Percentiles rank a stretch among this genome's conserved stretches.
phyloP scores from a whole-genome alignment of 2,888 invertebrate genomes.

The Disparrhopalites patrizii region DNA sequence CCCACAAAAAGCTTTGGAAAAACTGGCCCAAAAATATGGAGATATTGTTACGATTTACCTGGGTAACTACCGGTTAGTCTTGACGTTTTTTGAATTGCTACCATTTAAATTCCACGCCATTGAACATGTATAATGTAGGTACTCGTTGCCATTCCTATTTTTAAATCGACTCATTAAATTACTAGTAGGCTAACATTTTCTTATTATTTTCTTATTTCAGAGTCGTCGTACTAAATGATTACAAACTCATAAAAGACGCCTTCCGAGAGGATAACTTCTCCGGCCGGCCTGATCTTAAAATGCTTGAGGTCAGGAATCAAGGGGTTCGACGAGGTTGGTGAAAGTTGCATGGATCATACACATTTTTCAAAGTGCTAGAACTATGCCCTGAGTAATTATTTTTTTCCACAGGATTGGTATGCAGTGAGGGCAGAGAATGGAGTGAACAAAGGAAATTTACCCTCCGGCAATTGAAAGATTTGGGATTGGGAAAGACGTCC shows the following conservation, averaged over 20 bases:
- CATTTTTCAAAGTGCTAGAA: neutral
- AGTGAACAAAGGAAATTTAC: conserved; percentile 46
- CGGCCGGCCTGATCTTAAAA: conserved; percentile 45
- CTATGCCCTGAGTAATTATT: neutral
- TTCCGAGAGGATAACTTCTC: conserved; percentile 44
- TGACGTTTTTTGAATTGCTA: neutral
- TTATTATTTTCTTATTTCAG: conserved; percentile 24
- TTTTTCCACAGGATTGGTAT: conserved; percentile 39
- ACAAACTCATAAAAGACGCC: conserved; percentile 41
- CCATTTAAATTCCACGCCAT: neutral
- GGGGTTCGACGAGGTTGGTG: conserved; percentile 39
- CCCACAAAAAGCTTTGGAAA: conserved; percentile 36
- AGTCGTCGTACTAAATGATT: conserved; percentile 45
- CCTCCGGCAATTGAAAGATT: conserved; percentile 40
- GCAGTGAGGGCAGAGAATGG: conserved; percentile 46
- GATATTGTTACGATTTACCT: conserved; percentile 41
- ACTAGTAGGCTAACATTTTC: no score
- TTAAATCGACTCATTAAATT: no score
- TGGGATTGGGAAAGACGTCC: conserved; percentile 44
- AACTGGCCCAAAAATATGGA: conserved; percentile 37
- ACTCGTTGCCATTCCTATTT: neutral
- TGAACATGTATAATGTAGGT: no score
- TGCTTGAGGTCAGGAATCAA: conserved; percentile 46
- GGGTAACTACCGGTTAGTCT: conserved; percentile 43
- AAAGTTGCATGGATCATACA: neutral